phyloP scores from a whole-genome alignment of 1,140 invertebrate genomes.

The Trialeurodes vaporariorum region DNA sequence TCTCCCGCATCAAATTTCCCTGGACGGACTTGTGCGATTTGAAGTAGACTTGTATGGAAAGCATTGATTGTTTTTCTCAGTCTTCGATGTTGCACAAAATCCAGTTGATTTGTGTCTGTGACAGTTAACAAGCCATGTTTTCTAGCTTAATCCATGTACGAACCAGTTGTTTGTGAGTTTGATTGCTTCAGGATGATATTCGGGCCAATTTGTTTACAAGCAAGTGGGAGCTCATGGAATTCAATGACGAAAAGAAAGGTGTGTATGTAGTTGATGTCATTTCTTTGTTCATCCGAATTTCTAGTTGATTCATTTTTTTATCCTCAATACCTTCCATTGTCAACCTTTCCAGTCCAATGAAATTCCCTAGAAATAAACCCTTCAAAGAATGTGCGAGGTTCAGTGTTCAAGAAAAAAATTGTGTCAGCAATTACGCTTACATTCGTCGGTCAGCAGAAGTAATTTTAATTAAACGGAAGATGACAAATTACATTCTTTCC shows the following conservation, averaged over 20 bases:
- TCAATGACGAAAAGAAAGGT: constrained; percentile 49
- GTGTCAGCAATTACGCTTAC: too few relatives aligned
- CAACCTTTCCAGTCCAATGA: background rate
- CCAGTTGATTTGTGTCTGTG: background rate
- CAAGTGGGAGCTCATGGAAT: constrained; percentile 52
- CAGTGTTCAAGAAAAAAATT: too few relatives aligned
- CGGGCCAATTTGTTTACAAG: constrained; percentile 36
- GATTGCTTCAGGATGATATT: constrained; percentile 26
- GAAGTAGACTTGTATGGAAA: too few relatives aligned
- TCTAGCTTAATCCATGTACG: background rate
- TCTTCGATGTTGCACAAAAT: too few relatives aligned
- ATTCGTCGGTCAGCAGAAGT: too few relatives aligned
- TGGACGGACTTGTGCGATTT: too few relatives aligned
- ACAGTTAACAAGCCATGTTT: background rate
- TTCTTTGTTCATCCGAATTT: constrained; percentile 14
- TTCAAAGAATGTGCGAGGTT: too few relatives aligned
- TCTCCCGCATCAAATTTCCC: too few relatives aligned
- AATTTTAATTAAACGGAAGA: too few relatives aligned
- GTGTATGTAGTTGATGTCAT: constrained; percentile 30
- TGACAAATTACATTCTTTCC: too few relatives aligned
- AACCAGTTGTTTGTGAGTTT: constrained; percentile 1
- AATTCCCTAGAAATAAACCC: background rate
- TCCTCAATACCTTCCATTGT: background rate
- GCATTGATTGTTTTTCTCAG: too few relatives aligned
- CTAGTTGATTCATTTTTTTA: constrained; percentile 5